phyloP scores from a whole-genome alignment of 2,113 vertebrate genomes.

The Caretta caretta region DNA sequence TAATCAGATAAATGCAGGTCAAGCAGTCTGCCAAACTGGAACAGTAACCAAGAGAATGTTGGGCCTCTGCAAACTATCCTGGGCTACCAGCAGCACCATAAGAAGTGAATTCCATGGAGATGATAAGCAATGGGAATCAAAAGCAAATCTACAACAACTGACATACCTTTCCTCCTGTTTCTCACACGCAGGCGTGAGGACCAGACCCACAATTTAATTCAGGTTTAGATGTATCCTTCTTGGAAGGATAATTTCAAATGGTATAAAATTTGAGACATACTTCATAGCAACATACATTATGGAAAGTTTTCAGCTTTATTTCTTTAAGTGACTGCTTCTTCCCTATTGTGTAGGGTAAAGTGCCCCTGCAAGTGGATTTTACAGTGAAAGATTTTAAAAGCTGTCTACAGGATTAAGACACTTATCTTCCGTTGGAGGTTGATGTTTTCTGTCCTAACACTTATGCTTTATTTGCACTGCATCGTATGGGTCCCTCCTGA shows the following conservation, averaged over 20 bases:
- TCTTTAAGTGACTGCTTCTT: background rate
- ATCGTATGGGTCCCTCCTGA: background rate
- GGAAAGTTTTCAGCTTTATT: background rate
- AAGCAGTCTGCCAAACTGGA: conserved; percentile 5
- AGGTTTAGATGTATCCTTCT: background rate
- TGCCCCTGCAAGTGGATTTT: background rate
- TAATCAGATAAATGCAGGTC: conserved; percentile 27
- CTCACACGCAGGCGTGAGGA: background rate
- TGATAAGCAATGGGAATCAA: background rate
- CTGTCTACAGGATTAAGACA: background rate
- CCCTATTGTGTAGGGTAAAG: background rate
- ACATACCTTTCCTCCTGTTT: background rate
- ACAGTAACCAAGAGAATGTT: background rate
- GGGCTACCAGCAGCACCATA: background rate
- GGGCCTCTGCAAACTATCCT: background rate
- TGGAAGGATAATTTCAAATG: background rate
- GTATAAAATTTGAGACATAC: too few relatives aligned
- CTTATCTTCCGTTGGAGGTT: background rate
- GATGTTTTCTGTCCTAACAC: background rate
- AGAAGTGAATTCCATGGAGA: background rate
- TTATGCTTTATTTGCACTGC: background rate
- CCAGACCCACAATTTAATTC: background rate
- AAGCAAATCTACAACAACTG: background rate
- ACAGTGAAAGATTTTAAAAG: background rate
- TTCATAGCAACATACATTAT: background rate